Base-by-base conservation (phyloP, 2,797 vertebrate species). In the Melanotaenia boesemani region DNA sequence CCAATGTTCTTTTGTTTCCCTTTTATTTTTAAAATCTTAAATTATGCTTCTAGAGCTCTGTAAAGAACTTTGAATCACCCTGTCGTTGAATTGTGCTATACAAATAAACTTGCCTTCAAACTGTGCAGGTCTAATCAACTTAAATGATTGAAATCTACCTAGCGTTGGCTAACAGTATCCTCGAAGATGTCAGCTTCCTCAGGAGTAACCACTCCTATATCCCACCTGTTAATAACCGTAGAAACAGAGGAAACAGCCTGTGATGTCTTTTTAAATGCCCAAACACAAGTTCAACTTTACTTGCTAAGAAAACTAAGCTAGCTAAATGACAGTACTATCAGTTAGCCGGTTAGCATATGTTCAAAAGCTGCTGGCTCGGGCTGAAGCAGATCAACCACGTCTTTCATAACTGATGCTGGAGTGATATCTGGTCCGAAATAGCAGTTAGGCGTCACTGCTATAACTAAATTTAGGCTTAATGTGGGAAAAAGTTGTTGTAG, bases 341-440 rank as follows among this genome's bases (percentile, higher is more conserved):
- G 72, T 80, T 83, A 89, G 86, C 85, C 37, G 5, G 72, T 58
- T 88, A 87, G 87, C 88, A 74, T 79, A 36, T 70, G 74, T 82
- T 28, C 28, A 66, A 65, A 66, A 77, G 46, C 57, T 62, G 41
- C 58, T 59, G 50, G 13, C 5, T 67, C 0, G 2, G 9, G 22
- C 63, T 65, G 6, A 34, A 5, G 18, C 18, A 66, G n/a, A 28
- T 34, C 22, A 52, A 58, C 1, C 18, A 13, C 48, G 37, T 9
- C 28, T 54, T 56, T 16, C 28, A 24, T 9, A 52, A 41, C 32
- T 3, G 34, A 34, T 13, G 37, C 10, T 20, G 41, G 8, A 52
- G 8, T 24, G 6, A 32, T 9, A 13, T 5, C 2, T 64, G 4
- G 7, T 15, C 28, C 34, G 6, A 20, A 11, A 4, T 11, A 4